These are phyloP conservation scores for Prunella strophiata DNA, from an alignment of 2,797 vertebrate genomes.

Conservation along the genomic window DNA sequence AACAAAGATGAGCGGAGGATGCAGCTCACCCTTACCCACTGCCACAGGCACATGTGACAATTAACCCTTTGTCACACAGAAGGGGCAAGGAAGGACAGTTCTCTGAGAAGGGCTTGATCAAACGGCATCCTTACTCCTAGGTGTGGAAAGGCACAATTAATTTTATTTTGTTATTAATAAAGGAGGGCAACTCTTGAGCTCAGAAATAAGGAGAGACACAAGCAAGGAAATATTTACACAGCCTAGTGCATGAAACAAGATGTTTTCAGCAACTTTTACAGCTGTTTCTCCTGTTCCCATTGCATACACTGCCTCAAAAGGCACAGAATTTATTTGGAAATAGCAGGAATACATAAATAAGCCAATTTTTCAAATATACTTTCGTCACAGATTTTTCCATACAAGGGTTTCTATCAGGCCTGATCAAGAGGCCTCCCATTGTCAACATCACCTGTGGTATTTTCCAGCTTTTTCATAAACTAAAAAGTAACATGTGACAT, in stretches of 20 bases:
- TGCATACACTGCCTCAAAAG: neutral
- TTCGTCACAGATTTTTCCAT: neutral
- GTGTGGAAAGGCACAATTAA: neutral
- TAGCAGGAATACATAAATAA: neutral
- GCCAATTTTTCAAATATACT: neutral
- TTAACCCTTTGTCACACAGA: neutral
- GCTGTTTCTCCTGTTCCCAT: neutral
- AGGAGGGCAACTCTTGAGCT: neutral
- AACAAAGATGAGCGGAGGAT: neutral
- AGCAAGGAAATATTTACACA: neutral
- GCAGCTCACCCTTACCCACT: neutral
- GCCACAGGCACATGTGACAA: slow-evolving; percentile 26
- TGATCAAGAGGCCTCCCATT: neutral
- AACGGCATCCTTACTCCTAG: neutral
- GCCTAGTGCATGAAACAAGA: neutral
- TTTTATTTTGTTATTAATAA: neutral
- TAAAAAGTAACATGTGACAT: neutral
- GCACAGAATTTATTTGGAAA: neutral
- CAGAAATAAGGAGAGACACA: neutral
- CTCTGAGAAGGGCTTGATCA: neutral
- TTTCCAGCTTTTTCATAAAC: neutral
- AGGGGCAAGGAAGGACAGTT: neutral
- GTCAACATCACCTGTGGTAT: neutral
- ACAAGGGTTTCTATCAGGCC: rapidly evolving
- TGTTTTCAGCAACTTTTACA: neutral